Percentiles rank a stretch among this genome's conserved stretches.
Evolutionary conservation across 1,140 invertebrate genomes (phyloP).

Genomic region (Adoxophyes honmai): DNA sequence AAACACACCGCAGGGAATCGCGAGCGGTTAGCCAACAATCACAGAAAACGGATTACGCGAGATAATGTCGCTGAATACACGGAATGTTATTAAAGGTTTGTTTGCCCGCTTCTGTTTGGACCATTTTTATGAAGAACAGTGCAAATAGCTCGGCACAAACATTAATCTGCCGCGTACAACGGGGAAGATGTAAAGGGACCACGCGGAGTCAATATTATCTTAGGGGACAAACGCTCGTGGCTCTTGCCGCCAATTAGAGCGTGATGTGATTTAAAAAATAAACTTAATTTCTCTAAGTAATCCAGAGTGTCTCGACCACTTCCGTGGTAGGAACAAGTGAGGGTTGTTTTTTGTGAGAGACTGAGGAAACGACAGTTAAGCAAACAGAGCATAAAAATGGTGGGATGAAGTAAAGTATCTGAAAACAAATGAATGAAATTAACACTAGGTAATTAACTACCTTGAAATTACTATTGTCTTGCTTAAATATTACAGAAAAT

Average conservation of each 20-base stretch:
- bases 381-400: no score
- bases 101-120: slow-evolving; percentile 61
- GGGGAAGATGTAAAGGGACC: slow-evolving; percentile 66
- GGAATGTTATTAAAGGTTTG: slow-evolving; percentile 49
- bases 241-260: slow-evolving; percentile 65
- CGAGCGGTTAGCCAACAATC: slow-evolving; percentile 13
- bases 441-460: no score
- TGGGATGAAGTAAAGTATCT: no score
- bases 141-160: slow-evolving; percentile 69
- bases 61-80: slow-evolving; percentile 54
- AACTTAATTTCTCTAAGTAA: slow-evolving; percentile 53
- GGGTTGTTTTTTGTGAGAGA: slow-evolving; percentile 19
- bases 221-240: slow-evolving; percentile 61
- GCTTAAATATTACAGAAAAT: no score
- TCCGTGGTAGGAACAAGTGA: slow-evolving; percentile 2
- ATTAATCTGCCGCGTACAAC: slow-evolving; percentile 75
- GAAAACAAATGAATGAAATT: no score
- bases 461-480: no score
- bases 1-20: slow-evolving; percentile 4
- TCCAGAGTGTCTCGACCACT: not conserved
- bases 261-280: slow-evolving; percentile 66
- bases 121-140: slow-evolving; percentile 73
- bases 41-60: slow-evolving; percentile 53
- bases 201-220: slow-evolving; percentile 63
- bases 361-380: no score